These are phyloP conservation scores for Andricus quercusramuli DNA, from an alignment of 2,888 invertebrate genomes.

Conservation along the genomic window DNA sequence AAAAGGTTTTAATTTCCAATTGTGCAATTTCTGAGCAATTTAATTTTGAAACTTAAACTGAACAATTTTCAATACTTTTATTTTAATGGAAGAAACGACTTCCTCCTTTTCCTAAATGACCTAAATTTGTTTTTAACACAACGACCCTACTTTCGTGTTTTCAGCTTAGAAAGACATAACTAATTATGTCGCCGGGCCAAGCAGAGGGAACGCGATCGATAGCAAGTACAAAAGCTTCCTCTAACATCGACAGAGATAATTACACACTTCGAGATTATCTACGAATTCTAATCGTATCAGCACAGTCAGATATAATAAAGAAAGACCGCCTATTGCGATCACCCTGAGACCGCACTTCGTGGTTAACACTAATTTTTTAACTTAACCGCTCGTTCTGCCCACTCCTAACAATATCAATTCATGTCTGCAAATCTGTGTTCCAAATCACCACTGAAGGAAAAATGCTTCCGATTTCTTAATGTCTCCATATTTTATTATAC, in stretches of 20 bases:
- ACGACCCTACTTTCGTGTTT: slow-evolving; percentile 14
- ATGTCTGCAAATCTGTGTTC: not conserved
- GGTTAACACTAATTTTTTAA: slow-evolving; percentile 15
- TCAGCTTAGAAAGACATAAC: not conserved
- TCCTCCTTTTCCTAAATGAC: not conserved
- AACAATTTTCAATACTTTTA: not conserved
- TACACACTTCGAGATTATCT: slow-evolving; percentile 51
- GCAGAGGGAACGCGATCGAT: slow-evolving; percentile 66
- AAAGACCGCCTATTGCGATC: slow-evolving; percentile 11
- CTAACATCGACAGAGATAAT: slow-evolving; percentile 57
- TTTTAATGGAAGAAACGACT: not conserved
- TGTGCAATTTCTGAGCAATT: too few relatives aligned
- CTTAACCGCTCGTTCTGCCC: slow-evolving; percentile 23
- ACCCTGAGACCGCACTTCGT: slow-evolving; percentile 37
- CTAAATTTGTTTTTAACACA: not conserved
- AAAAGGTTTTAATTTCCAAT: too few relatives aligned
- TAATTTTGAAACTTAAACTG: too few relatives aligned
- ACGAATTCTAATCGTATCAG: slow-evolving; percentile 44
- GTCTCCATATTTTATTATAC: slow-evolving; percentile 6
- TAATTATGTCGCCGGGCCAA: slow-evolving; percentile 49
- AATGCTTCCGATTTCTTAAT: slow-evolving; percentile 25
- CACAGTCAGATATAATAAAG: slow-evolving; percentile 29
- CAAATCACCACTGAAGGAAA: slow-evolving; percentile 14
- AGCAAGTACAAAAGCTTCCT: slow-evolving; percentile 70
- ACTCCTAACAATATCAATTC: not conserved